A percentile compares a stretch with the other conserved stretches of the same genome.
Evolutionary conservation across 2,797 vertebrate genomes (phyloP).

Genomic region (Danio aesculapii): DNA sequence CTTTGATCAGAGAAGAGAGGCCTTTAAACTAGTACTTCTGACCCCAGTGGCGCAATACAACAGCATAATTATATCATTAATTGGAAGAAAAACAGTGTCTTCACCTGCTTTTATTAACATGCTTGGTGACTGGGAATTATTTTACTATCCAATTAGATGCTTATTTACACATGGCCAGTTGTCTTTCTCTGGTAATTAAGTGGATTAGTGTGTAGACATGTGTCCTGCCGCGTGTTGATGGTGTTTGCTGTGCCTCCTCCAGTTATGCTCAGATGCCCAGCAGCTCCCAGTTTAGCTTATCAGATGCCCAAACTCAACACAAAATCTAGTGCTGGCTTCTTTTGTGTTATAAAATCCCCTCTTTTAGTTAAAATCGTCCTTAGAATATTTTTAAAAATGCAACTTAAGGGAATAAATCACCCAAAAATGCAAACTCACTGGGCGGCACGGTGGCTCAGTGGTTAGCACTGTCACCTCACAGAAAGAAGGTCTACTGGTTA

Average conservation of each 20-base stretch:
- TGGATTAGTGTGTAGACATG: conserved; percentile 37
- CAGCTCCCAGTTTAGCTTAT: background rate
- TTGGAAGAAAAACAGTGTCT: conserved; percentile 30
- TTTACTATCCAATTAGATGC: conserved; percentile 56
- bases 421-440: too few species aligned
- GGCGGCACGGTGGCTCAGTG: too few species aligned
- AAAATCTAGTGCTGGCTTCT: background rate
- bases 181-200: conserved; percentile 48
- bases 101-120: conserved; percentile 55
- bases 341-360: too few species aligned
- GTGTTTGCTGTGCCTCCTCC: background rate
- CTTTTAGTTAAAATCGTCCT: too few species aligned
- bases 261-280: background rate
- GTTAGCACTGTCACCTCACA: too few species aligned
- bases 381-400: too few species aligned
- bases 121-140: conserved; percentile 50
- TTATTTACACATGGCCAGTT: conserved; percentile 57
- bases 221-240: background rate
- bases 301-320: background rate
- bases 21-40: conserved; percentile 26
- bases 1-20: conserved; percentile 33
- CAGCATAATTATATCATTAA: conserved; percentile 54
- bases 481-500: too few species aligned
- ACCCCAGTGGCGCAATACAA: background rate
- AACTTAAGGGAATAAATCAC: too few species aligned